phyloP scores from a whole-genome alignment of 2,797 vertebrate species.

The Rhinoraja longicauda region DNA sequence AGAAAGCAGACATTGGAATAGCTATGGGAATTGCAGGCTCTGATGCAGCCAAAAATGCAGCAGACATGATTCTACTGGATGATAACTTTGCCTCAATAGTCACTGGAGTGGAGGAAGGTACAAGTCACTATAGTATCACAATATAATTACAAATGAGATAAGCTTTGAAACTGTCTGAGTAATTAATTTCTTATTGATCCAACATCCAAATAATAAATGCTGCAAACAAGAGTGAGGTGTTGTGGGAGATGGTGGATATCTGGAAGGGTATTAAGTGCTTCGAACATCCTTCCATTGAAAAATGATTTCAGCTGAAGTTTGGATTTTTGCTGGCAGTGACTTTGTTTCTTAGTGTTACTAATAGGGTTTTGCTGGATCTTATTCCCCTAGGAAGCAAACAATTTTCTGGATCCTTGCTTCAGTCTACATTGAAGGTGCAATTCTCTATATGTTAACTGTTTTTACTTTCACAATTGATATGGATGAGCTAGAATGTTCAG shows the following conservation, averaged over 20 bases:
- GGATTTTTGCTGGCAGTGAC: too few species aligned
- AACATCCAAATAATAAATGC: not conserved
- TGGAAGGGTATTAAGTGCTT: not conserved
- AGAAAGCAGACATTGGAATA: conserved; percentile 50
- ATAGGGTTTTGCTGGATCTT: too few species aligned
- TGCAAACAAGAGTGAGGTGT: not conserved
- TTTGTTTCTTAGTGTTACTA: too few species aligned
- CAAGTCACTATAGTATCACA: conserved; percentile 29
- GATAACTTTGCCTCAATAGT: conserved; percentile 53
- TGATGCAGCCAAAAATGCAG: conserved; percentile 66
- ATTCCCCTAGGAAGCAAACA: too few species aligned
- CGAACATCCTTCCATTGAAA: not conserved
- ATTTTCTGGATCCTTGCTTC: too few species aligned
- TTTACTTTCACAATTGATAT: too few species aligned
- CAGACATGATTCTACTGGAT: conserved; percentile 64
- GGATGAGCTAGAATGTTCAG: too few species aligned
- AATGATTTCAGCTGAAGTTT: not conserved
- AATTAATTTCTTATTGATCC: not conserved
- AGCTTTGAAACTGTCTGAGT: too few species aligned
- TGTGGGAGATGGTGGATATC: not conserved
- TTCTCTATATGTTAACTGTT: too few species aligned
- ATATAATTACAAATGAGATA: not conserved
- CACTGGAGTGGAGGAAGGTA: conserved; percentile 72
- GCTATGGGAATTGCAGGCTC: conserved; percentile 71
- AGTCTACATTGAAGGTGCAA: too few species aligned